Base-by-base conservation (phyloP, 2,888 invertebrate species). In the Synergus gifuensis region DNA sequence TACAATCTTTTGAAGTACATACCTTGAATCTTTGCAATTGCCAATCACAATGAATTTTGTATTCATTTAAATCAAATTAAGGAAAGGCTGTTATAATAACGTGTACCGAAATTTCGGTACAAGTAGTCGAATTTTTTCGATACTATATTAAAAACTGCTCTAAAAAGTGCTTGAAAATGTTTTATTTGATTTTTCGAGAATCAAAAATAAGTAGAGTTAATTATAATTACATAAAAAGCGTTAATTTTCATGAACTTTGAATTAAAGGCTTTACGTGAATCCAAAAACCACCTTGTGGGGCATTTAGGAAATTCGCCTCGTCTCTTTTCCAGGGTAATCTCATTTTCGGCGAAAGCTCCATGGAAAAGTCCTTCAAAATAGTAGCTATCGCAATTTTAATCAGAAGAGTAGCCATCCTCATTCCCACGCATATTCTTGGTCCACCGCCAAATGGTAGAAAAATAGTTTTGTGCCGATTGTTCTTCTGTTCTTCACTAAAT, bases 401-500 rank as follows among this genome's bases (percentile, higher is more conserved):
- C 16, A 86, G 82, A 58, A 89, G 11, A 18, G 83, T 16, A 0
- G 86, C 90, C 83, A 90, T 85, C 69, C 86, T 85, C 85, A 87
- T 88, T 3, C 90, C 90, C 5, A 86, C 84, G 78, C 90, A 90
- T 5, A 85, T 85, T 66, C 90, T 85, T 0, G 90, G 89, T 0
- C 90, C 90, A 18, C 89, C 88, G 1, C 90, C 86, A 78, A 90
- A 90, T 0, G 89, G 88, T 14, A 90, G 36, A 63, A 82, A 88
- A 4, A 83, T 67, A 62, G 81, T 87, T 78, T 84, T 89, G 0
- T 81, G 82, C 9, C 87, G 83, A 0, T 62, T 58, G 0, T 79
- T 69, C 28, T 87, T 89, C 0, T 77, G 83, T 0, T 85, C 84
- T 16, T 8, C 42, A 14, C 9, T 62, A 58, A 90, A 90, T 77